Conservation (phyloP, 2,888 invertebrate species). For the Drosophila neonasuta region DNA sequence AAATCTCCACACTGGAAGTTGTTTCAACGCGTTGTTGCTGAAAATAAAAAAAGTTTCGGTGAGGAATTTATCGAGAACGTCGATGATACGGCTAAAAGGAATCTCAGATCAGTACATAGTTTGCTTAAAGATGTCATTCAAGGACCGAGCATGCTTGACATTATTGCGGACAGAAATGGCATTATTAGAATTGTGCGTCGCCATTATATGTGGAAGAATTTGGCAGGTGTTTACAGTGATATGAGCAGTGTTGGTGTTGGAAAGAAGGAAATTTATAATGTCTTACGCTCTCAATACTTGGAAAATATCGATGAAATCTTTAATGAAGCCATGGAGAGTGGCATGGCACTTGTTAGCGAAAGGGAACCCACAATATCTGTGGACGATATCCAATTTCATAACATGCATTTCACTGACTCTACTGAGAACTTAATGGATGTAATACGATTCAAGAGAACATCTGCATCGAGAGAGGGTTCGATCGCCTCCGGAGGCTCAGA, state of each 20-base stretch:
- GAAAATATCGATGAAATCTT: conserved; percentile 26
- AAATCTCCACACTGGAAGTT: conserved; percentile 2
- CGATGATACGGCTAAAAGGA: not conserved
- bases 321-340: not conserved
- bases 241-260: conserved; percentile 19
- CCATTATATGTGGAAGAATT: conserved; percentile 53
- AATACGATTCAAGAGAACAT: not conserved
- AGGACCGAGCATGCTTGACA: conserved; percentile 22
- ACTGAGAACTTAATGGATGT: not conserved
- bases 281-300: conserved; percentile 41
- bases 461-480: too few relatives aligned
- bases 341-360: conserved; percentile 10
- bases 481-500: too few relatives aligned
- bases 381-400: not conserved
- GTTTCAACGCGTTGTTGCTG: not conserved
- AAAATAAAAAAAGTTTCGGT: not conserved
- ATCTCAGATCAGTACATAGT: not conserved
- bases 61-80: not conserved
- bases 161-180: not conserved
- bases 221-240: conserved; percentile 29
- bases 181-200: conserved; percentile 15
- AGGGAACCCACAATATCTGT: not conserved
- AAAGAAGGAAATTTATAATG: not conserved
- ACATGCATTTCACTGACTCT: not conserved
- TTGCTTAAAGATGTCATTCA: conserved; percentile 28